Evolutionary conservation across 2,888 invertebrate species (phyloP).

Genomic region (Drosophila vallismaia): DNA sequence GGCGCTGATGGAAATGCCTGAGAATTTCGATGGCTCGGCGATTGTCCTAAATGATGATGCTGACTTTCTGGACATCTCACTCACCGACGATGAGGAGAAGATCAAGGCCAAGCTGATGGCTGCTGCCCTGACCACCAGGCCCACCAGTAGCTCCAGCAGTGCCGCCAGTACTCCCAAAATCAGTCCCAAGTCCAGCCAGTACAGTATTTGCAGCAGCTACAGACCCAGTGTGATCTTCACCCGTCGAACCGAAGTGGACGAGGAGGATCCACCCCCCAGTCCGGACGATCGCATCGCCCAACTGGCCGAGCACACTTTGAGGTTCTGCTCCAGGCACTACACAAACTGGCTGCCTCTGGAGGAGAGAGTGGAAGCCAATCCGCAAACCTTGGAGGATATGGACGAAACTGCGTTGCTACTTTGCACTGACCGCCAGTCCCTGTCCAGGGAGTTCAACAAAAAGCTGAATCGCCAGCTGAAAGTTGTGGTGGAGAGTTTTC

Average conservation of each 20-base stretch:
- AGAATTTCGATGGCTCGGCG: conserved; percentile 12
- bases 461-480: conserved; percentile 41
- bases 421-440: conserved; percentile 8
- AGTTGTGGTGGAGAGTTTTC: conserved; percentile 31
- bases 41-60: conserved; percentile 41
- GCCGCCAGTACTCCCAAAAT: conserved; percentile 14
- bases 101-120: conserved; percentile 39
- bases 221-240: conserved; percentile 50
- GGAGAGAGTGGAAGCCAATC: not conserved
- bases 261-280: not conserved
- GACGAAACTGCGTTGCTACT: not conserved
- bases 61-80: conserved; percentile 25
- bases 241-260: conserved; percentile 43
- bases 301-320: conserved; percentile 48
- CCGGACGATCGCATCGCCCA: conserved; percentile 41
- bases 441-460: conserved; percentile 38
- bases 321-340: conserved; percentile 16
- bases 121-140: conserved; percentile 13
- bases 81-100: conserved; percentile 43
- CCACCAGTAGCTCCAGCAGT: conserved; percentile 11
- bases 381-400: conserved; percentile 2
- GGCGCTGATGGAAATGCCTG: conserved; percentile 15
- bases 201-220: conserved; percentile 31
- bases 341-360: not conserved
- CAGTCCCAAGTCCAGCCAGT: conserved; percentile 16